Base-by-base conservation (phyloP, 23 tunicate genomes). In the Ascidia mentula region DNA sequence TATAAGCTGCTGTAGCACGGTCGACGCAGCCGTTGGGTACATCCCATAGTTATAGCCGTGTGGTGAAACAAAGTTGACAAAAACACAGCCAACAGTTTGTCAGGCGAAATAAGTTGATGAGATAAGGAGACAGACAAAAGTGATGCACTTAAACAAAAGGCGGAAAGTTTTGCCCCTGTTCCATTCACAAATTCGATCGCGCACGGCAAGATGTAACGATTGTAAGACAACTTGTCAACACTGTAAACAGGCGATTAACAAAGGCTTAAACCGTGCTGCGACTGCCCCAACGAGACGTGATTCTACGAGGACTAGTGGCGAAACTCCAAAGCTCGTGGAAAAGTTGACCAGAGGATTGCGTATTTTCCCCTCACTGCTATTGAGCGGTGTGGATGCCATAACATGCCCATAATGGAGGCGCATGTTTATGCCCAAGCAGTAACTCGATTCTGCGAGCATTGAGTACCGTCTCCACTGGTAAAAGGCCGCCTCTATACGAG, bases 191-290 rank as follows among this genome's bases (percentile, higher is more conserved):
- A 53, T 53, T 53, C 65, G 13, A 53, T 53, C 65, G 24, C 65
- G 28, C 65, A 53, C 65, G 65, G 65, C 65, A 28, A 53, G 65
- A 53, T 53, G 65, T 53, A 53, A 53, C 65, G 65, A 53, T 53
- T 53, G 65, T 53, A 53, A 53, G 65, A 53, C 65, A 53, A 53
- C 65, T 53, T 53, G 65, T 53, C 65, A 53, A 53, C 65, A 53
- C 65, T 53, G 65, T 53, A 53, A 53, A 53, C 65, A 53, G 24
- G 65, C 65, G 65, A 53, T 53, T 53, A 53, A 53, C 65, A 53
- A 53, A 53, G 13, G 65, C 65, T 53, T 53, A 53, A 53, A 53
- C 65, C 65, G 65, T 53, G 65, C 65, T 53, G n/a, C 65, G 65
- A 53, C 65, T 20, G 15, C 22, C 65, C 65, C 28, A 53, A 53